A percentile compares a stretch with the other conserved stretches of the same genome.
These are phyloP conservation scores for Chelonoidis abingdonii DNA, from an alignment of 2,113 vertebrate genomes.

Conservation along the genomic window DNA sequence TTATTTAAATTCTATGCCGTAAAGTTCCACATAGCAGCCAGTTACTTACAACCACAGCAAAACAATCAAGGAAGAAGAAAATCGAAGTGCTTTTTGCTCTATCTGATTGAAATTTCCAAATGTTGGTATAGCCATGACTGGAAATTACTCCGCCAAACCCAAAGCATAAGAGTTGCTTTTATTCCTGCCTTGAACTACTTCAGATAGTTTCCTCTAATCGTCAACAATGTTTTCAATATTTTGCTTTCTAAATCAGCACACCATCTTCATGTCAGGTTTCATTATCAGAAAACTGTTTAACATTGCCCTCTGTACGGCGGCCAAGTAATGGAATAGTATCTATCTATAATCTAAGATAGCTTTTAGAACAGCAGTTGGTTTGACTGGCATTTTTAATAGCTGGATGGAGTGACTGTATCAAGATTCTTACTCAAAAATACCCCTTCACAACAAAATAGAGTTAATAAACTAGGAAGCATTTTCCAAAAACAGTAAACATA, in stretches of 20 bases:
- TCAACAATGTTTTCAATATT: background rate
- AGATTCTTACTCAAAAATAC: background rate
- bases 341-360: background rate
- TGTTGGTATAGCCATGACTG: background rate
- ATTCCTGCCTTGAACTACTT: background rate
- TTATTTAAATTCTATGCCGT: background rate
- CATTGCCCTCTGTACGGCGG: background rate
- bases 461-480: background rate
- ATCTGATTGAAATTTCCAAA: background rate
- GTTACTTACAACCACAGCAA: background rate
- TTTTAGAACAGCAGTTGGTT: background rate
- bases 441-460: background rate
- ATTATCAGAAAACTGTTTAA: background rate
- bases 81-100: background rate
- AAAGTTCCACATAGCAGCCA: background rate
- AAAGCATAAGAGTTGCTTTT: background rate
- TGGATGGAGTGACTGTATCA: background rate
- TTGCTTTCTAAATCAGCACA: background rate
- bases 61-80: background rate
- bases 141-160: background rate
- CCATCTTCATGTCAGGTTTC: background rate
- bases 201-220: fast-evolving
- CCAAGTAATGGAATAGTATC: background rate
- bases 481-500: background rate
- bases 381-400: background rate